These are phyloP conservation scores for Gorsachius magnificus DNA, from an alignment of 2,797 vertebrate species.

Conservation along the genomic window DNA sequence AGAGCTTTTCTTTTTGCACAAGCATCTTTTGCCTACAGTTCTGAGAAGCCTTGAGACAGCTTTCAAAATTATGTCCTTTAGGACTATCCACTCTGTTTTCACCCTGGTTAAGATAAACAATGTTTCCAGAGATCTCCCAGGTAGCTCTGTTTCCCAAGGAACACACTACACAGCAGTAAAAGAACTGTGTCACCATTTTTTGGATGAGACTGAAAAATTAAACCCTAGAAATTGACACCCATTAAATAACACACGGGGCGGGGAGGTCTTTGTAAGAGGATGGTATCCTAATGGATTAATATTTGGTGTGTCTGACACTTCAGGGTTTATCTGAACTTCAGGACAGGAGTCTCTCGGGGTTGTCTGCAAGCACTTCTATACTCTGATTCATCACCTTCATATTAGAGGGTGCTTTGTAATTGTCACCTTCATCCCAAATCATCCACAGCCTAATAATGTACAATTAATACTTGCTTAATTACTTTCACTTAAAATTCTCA, in stretches of 20 bases:
- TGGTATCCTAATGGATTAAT: not conserved
- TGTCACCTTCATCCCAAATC: not conserved
- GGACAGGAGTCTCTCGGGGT: not conserved
- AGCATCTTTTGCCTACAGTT: not conserved
- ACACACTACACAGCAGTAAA: not conserved
- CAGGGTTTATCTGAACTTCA: not conserved
- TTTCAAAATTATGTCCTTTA: not conserved
- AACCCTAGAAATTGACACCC: not conserved
- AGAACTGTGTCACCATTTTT: not conserved
- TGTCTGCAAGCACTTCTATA: not conserved
- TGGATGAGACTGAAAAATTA: not conserved
- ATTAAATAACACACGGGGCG: not conserved
- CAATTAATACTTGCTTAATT: constrained; percentile 30
- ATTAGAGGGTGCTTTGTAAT: not conserved
- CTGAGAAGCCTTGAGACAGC: not conserved
- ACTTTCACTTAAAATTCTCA: not conserved
- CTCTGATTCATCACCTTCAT: not conserved
- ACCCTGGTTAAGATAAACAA: not conserved
- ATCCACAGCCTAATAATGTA: not conserved
- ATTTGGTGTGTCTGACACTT: not conserved
- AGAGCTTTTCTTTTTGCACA: not conserved
- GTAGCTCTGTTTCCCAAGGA: not conserved
- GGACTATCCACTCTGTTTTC: not conserved
- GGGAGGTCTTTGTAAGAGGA: not conserved
- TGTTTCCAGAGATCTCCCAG: not conserved